Percentiles rank a stretch among this genome's conserved stretches.
Conservation (phyloP, 2,797 vertebrate species). For the Pseudomugil gertrudae region DNA sequence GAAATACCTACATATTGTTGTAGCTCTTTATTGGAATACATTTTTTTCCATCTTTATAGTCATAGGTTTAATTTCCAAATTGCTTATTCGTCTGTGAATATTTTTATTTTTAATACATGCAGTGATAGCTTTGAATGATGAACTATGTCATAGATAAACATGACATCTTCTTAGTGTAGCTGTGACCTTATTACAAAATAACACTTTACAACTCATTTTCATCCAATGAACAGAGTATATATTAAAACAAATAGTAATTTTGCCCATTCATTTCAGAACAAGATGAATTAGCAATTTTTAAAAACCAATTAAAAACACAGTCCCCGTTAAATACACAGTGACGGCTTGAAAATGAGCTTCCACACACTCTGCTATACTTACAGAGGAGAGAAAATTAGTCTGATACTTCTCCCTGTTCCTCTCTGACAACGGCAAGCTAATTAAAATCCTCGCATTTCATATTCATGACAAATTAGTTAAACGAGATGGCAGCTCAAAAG, state of each 20-base stretch:
- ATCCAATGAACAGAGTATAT: no score
- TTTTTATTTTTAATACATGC: no score
- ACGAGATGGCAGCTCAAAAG: constrained; percentile 68
- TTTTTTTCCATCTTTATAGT: no score
- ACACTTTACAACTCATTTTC: no score
- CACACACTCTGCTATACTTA: constrained; percentile 9
- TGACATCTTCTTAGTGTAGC: no score
- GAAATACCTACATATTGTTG: no score
- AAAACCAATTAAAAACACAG: background rate
- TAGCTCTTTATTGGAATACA: no score
- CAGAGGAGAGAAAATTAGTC: constrained; percentile 49
- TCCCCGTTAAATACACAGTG: background rate
- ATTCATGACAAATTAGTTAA: constrained; percentile 76
- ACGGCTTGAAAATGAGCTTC: constrained; percentile 19
- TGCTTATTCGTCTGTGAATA: no score
- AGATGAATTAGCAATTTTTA: constrained; percentile 10
- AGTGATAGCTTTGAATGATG: no score
- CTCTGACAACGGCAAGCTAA: constrained; percentile 64
- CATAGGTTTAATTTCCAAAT: no score
- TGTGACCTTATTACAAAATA: no score
- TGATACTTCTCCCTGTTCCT: constrained; percentile 36
- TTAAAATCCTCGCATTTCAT: constrained; percentile 76
- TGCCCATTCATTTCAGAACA: background rate
- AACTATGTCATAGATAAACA: no score
- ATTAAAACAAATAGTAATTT: background rate